Percentiles rank a stretch among this genome's conserved stretches.
phyloP scores from a whole-genome alignment of 2,888 invertebrate genomes.

The Drosophila kanekoi region DNA sequence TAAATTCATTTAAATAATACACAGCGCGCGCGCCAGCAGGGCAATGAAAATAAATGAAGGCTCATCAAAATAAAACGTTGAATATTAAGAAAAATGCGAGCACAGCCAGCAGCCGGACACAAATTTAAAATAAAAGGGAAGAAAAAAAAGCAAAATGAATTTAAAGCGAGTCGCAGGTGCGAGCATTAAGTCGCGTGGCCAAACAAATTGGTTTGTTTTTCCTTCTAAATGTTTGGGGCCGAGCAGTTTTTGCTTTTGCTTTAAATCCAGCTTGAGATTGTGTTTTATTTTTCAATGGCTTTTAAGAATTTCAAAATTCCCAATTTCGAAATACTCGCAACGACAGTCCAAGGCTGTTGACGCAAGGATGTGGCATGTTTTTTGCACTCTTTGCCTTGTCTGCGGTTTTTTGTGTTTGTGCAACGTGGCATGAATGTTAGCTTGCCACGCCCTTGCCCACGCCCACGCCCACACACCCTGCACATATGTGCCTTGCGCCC shows the following conservation, averaged over 20 bases:
- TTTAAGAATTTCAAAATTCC: conserved; percentile 21
- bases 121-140: conserved; percentile 29
- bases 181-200: conserved; percentile 50
- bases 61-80: conserved; percentile 77
- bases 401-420: conserved; percentile 70
- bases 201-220: conserved; percentile 64
- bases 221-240: conserved; percentile 39
- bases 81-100: conserved; percentile 78
- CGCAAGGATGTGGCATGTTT: conserved; percentile 47
- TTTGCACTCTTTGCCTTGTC: conserved; percentile 43
- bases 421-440: conserved; percentile 69
- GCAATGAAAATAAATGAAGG: conserved; percentile 79
- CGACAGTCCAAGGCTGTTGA: conserved; percentile 46
- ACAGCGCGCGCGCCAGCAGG: conserved; percentile 12
- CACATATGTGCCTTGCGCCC: conserved; percentile 11
- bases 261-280: background rate
- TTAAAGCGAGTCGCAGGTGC: conserved; percentile 68
- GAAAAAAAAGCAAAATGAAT: conserved; percentile 54
- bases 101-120: conserved; percentile 29
- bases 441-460: conserved; percentile 22
- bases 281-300: conserved; percentile 3
- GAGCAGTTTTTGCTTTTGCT: conserved; percentile 20
- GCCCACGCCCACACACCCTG: background rate
- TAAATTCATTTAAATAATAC: conserved; percentile 54
- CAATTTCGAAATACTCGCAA: conserved; percentile 24